Evolutionary conservation across 2,888 invertebrate species (phyloP).

Genomic region (Yponomeuta plumbellus): DNA sequence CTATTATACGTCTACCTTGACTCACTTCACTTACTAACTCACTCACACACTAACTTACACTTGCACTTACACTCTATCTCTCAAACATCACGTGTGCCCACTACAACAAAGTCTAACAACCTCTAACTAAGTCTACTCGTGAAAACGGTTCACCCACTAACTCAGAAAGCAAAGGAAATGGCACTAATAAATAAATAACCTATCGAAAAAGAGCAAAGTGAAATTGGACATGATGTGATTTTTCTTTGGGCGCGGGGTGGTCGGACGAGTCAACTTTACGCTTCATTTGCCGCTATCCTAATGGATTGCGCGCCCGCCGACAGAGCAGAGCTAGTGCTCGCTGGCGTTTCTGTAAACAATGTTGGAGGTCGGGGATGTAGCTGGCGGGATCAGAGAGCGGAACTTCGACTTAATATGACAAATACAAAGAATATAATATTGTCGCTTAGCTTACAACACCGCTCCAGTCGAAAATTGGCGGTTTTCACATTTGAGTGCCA

Average conservation of each 20-base stretch:
- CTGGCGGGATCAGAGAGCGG: neutral
- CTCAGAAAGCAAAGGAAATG: neutral
- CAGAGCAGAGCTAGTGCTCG: neutral
- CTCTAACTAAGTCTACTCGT: neutral
- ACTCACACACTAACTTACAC: too few relatives aligned
- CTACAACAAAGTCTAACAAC: neutral
- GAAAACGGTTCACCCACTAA: neutral
- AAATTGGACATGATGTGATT: neutral
- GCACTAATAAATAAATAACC: neutral
- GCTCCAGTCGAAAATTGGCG: too few relatives aligned
- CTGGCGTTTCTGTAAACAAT: neutral
- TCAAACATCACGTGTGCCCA: neutral
- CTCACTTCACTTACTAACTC: too few relatives aligned
- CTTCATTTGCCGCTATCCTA: slow-evolving; percentile 64
- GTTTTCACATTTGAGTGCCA: too few relatives aligned
- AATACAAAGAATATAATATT: too few relatives aligned
- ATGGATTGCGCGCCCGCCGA: slow-evolving; percentile 52
- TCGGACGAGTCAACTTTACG: slow-evolving; percentile 61
- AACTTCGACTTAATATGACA: too few relatives aligned
- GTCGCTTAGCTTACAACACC: too few relatives aligned
- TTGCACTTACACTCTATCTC: too few relatives aligned
- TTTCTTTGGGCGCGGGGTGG: slow-evolving; percentile 26
- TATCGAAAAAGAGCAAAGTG: neutral
- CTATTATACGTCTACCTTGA: too few relatives aligned
- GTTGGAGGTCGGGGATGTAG: neutral